Evolutionary conservation across 1,140 invertebrate species (phyloP).

Genomic region (Drosophila teissieri): DNA sequence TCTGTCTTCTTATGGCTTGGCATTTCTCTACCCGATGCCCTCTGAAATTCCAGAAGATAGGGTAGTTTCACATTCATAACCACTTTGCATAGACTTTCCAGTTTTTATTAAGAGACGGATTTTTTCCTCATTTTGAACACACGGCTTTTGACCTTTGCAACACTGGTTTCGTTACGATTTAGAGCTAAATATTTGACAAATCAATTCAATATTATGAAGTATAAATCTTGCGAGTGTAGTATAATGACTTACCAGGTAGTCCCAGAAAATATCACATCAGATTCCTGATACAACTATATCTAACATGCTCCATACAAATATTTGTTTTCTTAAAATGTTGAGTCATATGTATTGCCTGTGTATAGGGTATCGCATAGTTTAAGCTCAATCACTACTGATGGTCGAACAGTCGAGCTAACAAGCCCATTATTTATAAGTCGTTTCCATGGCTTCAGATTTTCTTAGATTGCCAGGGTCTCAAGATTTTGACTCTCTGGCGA

Average conservation of each 20-base stretch:
- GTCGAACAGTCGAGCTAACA: slow-evolving; percentile 19
- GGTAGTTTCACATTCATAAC: slow-evolving; percentile 1
- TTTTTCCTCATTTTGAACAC: background rate
- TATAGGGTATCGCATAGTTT: slow-evolving; percentile 14
- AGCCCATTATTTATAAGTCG: slow-evolving; percentile 44
- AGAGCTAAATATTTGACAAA: too few species aligned
- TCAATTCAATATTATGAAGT: too few species aligned
- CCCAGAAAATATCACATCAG: too few species aligned
- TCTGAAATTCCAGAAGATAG: background rate
- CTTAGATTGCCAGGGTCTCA: slow-evolving; percentile 8
- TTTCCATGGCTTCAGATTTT: slow-evolving; percentile 37
- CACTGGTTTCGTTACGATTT: background rate
- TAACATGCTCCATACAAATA: background rate
- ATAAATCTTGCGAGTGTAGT: too few species aligned
- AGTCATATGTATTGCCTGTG: too few species aligned
- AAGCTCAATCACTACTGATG: background rate
- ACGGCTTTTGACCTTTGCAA: background rate
- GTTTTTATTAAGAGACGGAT: background rate
- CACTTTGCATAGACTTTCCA: background rate
- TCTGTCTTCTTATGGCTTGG: slow-evolving; percentile 33
- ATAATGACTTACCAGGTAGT: too few species aligned
- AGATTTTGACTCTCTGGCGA: slow-evolving; percentile 10
- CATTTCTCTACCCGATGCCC: slow-evolving; percentile 35
- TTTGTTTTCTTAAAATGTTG: background rate
- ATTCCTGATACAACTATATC: too few species aligned